Percentiles rank a stretch among this genome's conserved stretches.
phyloP scores from a whole-genome alignment of 2,888 invertebrate genomes.

The Apocheima hispidaria region DNA sequence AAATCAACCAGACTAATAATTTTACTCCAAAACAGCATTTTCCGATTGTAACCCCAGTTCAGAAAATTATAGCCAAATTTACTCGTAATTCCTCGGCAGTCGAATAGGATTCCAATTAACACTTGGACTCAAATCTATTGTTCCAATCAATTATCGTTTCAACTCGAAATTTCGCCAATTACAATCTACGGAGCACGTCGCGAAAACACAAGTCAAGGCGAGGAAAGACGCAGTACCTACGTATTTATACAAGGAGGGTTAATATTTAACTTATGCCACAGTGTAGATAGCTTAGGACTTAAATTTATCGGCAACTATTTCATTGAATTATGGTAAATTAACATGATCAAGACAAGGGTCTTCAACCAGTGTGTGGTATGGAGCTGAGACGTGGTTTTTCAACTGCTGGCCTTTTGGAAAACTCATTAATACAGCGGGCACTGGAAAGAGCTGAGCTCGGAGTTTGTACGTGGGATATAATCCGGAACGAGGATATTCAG shows the following conservation, averaged over 20 bases:
- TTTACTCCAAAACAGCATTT: neutral
- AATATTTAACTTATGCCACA: neutral
- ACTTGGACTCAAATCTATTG: slow-evolving; percentile 35
- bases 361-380: no score
- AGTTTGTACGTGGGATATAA: no score
- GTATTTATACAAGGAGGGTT: neutral
- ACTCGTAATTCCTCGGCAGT: slow-evolving; percentile 16
- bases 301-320: no score
- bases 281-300: no score
- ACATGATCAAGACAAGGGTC: no score
- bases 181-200: slow-evolving; percentile 32
- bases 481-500: no score
- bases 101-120: slow-evolving; percentile 31
- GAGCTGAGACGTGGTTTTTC: no score
- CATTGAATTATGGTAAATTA: no score
- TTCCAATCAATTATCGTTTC: slow-evolving; percentile 31
- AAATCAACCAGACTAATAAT: slow-evolving; percentile 1
- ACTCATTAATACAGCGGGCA: no score
- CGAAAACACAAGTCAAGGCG: slow-evolving; percentile 35
- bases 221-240: slow-evolving; percentile 1
- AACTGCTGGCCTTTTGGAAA: no score
- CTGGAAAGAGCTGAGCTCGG: no score
- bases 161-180: slow-evolving; percentile 34
- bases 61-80: slow-evolving; percentile 7
- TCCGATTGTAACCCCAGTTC: slow-evolving; percentile 3